Base-by-base conservation (phyloP, 2,113 vertebrate species). In the Antennarius striatus region DNA sequence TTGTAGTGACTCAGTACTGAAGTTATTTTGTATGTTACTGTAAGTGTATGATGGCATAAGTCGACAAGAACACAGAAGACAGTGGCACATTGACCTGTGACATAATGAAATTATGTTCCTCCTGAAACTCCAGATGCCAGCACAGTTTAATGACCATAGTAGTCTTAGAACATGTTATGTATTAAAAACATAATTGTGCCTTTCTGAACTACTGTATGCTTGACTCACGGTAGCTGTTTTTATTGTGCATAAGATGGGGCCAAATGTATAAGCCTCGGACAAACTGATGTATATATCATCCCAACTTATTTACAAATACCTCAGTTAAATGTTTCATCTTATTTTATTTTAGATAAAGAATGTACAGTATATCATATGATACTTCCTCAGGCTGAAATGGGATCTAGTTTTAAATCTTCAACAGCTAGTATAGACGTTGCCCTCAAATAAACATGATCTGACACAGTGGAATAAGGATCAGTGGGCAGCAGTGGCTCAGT, bases 341-440 rank as follows among this genome's bases (percentile, higher is more conserved):
- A 54, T 46, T 55, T 14, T 48, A 36, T 28, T 74, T 55, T 10
- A 69, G 67, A 73, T 81, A 61, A 81, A 30, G 53, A 79, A 70
- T 63, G 51, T 39, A 63, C 53, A 73, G 51, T 39, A 63, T 56
- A 73, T 63, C 40, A 69, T 40, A 63, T 48, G 29, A 66, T 56
- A 47, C 11, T 51, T 10, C 11, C n/a, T 10, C 55, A 29, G 22
- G n/a, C 30, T 52, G 40, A 73, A 73, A 64, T 72, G 32, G 47
- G 29, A 61, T 68, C 52, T 15, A 12, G 50, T 40, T 10, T 43
- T 57, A 68, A 40, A 68, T 68, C 22, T 76, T 10, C 4, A 17
- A 16, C 48, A 48, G 40, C 59, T 36, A 22, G 22, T 2, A 22
- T 22, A 22, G 50, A 59, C 17, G 46, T 59, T 58, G 29, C 46